A percentile compares a stretch with the other conserved stretches of the same genome.
phyloP scores from a whole-genome alignment of 2,888 invertebrate genomes.

The Amiota minor region DNA sequence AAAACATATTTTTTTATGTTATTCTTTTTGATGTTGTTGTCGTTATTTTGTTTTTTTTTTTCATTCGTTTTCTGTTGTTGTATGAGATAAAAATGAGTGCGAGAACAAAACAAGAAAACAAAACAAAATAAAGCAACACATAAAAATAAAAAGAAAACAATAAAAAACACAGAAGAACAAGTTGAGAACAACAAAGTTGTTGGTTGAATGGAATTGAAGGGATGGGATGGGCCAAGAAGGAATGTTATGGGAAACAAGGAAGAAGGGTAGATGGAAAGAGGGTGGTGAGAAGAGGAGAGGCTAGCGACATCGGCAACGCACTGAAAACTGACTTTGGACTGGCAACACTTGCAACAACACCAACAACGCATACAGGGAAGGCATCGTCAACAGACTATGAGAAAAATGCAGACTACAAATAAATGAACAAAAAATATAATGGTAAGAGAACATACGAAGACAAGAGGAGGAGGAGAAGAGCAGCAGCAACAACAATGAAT shows the following conservation, averaged over 20 bases:
- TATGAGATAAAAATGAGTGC: slow-evolving; percentile 15
- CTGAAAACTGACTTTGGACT: not conserved
- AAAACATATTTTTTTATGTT: not conserved
- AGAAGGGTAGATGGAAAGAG: not conserved
- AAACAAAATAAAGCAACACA: slow-evolving; percentile 24
- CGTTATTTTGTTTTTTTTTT: not conserved
- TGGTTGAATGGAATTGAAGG: too few species aligned
- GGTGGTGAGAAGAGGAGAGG: too few species aligned
- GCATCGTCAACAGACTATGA: not conserved
- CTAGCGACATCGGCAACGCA: not conserved
- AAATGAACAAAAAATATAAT: not conserved
- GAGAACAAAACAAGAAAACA: slow-evolving; percentile 31
- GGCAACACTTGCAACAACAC: not conserved
- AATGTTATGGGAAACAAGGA: too few species aligned
- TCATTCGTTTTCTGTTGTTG: not conserved
- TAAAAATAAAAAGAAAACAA: slow-evolving; percentile 35
- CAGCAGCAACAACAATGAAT: slow-evolving; percentile 2
- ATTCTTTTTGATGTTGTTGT: too few species aligned
- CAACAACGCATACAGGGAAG: not conserved
- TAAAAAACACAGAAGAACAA: not conserved
- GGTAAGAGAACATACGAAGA: not conserved
- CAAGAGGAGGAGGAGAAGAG: not conserved
- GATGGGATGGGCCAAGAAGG: too few species aligned
- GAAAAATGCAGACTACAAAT: slow-evolving; percentile 4
- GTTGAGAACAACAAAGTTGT: too few species aligned